Conservation (phyloP, 2,113 vertebrate genomes). For the Jaculus jaculus region DNA sequence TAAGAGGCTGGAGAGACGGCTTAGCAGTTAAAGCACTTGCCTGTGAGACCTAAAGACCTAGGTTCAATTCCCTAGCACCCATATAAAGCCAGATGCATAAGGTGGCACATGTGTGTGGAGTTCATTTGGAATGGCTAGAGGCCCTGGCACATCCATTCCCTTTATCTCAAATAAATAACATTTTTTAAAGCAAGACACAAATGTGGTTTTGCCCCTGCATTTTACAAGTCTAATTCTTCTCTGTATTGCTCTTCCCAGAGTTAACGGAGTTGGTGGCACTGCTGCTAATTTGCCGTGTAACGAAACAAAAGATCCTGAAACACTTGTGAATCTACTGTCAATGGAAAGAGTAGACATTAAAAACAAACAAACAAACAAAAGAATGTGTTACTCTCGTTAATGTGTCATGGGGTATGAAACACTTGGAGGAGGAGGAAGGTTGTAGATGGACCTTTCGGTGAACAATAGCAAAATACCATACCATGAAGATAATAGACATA, state of each 20-base stretch:
- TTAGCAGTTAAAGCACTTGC: too few relatives aligned
- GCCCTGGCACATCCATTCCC: too few relatives aligned
- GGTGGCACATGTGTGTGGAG: too few relatives aligned
- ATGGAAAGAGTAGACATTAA: conserved; percentile 27
- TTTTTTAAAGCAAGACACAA: not conserved
- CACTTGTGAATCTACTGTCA: not conserved
- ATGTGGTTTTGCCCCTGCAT: not conserved
- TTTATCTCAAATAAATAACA: too few relatives aligned
- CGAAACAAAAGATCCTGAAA: conserved; percentile 62
- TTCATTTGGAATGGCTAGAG: too few relatives aligned
- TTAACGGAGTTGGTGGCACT: conserved; percentile 59
- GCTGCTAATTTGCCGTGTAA: conserved; percentile 61
- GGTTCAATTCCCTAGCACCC: too few relatives aligned
- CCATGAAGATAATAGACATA: conserved; percentile 21
- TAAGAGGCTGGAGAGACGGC: not conserved
- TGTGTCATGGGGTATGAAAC: conserved; percentile 51
- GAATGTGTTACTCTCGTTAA: conserved; percentile 26
- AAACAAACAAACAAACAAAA: too few relatives aligned
- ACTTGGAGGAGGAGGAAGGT: conserved; percentile 57
- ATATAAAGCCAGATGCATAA: too few relatives aligned
- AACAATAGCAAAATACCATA: conserved; percentile 68
- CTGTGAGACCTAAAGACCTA: too few relatives aligned
- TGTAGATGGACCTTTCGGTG: conserved; percentile 64
- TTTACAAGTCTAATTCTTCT: not conserved
- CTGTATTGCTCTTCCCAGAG: not conserved